Evolutionary conservation across 2,888 invertebrate species (phyloP), one percentile per base, ranked within the genome.

Genomic region (Ligdia adustata): DNA sequence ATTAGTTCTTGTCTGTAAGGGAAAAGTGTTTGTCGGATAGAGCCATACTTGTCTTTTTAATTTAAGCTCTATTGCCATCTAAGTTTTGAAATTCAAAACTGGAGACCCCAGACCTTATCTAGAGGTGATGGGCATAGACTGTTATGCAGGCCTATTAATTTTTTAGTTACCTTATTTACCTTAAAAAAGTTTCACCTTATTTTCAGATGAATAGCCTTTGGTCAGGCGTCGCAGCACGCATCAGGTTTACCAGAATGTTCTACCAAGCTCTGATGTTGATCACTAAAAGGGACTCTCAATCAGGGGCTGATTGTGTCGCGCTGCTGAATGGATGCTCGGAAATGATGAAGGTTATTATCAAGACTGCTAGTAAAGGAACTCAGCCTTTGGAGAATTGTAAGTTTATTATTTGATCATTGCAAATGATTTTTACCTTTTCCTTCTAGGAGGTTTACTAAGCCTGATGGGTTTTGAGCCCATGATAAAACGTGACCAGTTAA

Each of bases 401-500:
- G 91, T n/a, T 49, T 38, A n/a, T n/a, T n/a, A 26, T 6, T 39
- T 27, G 6, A 12, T 16, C 16, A 16, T 3, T 16, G 16, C 16
- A 16, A n/a, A n/a, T n/a, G n/a, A 5, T 16, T 5, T 4, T 16
- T 4, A 4, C 5, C 3, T 16, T 20, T 37, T 50, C 41, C 41
- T 54, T 60, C 1, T 68, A 94, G 93, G 92, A 9, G 94, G 95
- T 63, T 92, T 93, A 52, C 94, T 95, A 4, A 94, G 93, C 74
- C 93, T 95, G n/a, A 94, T 97, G 92, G 99, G 99, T 0, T 99
- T 99, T 85, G 98, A 99, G 72, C 98, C 98, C 2, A 94, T 98
- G 81, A 95, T 98, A 29, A 99, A 99, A 89, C 98, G n/a, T n/a
- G n/a, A n/a, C n/a, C n/a, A n/a, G n/a, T n/a, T n/a, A n/a, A n/a